Evolutionary conservation across 1,140 invertebrate genomes (phyloP), one percentile per base, ranked within the genome.

Genomic region (Atta colombica): DNA sequence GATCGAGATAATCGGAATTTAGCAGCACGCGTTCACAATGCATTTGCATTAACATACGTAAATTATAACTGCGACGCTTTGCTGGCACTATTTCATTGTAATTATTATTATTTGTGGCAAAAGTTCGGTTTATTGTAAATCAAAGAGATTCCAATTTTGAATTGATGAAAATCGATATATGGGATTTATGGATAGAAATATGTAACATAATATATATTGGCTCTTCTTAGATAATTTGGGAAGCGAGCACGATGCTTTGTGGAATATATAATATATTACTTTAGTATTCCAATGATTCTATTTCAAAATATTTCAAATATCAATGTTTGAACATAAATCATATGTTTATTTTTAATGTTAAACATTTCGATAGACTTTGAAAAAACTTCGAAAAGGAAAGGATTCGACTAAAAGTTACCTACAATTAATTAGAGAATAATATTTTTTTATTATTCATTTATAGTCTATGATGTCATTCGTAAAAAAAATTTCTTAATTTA

Each of bases 1-100:
- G 65, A 69, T 81, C 16, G 51, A 49, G 78, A 71, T 81, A 71
- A 81, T 71, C 31, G 14, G 25, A 35, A 58, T 71, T 81, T 45
- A 71, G 31, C n/a, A n/a, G 16, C 16, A 14, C 21, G 39, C 1
- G 16, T 3, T 49, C 39, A 78, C 39, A 71, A 81, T 81, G 31
- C 78, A 25, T 71, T 71, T 58, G 49, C 51, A 58, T 81, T 81
- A 81, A 39, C 51, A 25, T 65, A 65, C 25, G 25, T 39, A 55
- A 4, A 3, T 68, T 58, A 60, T 71, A 60, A 8, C 31, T 8
- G 16, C 8, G 25, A 21, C 28, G n/a, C 18, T 12, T 80, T 4
- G 61, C 7, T n/a, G 45, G 49, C 18, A 25, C n/a, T 60, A 61
- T 84, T 74, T 74, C 55, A 84, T 75, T 25, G 55, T 21, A 61